These are phyloP conservation scores for Nyctereutes procyonoides DNA, from an alignment of 2,113 vertebrate species.

Conservation along the genomic window DNA sequence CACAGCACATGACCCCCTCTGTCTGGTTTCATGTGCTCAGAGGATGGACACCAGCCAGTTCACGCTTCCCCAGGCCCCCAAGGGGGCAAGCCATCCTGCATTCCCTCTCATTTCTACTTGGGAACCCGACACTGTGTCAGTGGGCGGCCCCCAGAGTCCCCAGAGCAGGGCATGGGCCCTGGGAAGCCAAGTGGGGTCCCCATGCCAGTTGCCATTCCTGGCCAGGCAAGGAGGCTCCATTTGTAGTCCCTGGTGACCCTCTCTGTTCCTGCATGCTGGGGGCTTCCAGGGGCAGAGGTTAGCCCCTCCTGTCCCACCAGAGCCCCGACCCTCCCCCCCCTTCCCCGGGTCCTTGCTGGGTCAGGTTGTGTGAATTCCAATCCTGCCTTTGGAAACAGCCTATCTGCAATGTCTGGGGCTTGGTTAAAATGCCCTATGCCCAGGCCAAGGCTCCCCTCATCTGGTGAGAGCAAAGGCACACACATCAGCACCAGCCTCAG, in stretches of 20 bases:
- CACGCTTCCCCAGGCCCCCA: neutral
- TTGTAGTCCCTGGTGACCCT: too few species aligned
- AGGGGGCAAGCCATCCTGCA: neutral
- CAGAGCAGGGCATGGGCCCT: neutral
- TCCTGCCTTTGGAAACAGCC: neutral
- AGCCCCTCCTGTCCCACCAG: neutral
- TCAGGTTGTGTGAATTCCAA: neutral
- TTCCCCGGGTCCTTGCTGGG: too few species aligned
- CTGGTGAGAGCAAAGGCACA: rapidly evolving
- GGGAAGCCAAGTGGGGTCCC: neutral
- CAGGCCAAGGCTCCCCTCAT: neutral
- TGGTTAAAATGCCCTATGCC: neutral
- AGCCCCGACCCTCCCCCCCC: neutral
- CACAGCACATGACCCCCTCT: too few species aligned
- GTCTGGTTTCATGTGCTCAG: too few species aligned
- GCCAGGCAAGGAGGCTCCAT: neutral
- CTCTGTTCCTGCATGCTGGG: neutral
- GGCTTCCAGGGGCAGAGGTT: neutral
- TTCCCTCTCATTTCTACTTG: neutral
- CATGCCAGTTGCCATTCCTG: too few species aligned
- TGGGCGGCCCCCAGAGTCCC: neutral
- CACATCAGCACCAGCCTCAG: too few species aligned
- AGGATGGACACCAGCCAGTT: neutral
- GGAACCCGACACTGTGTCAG: neutral
- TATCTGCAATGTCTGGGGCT: neutral